These are phyloP conservation scores for Umimayanthus chanpuru DNA, from an alignment of 92 coral and sea anemone species.

Conservation along the genomic window DNA sequence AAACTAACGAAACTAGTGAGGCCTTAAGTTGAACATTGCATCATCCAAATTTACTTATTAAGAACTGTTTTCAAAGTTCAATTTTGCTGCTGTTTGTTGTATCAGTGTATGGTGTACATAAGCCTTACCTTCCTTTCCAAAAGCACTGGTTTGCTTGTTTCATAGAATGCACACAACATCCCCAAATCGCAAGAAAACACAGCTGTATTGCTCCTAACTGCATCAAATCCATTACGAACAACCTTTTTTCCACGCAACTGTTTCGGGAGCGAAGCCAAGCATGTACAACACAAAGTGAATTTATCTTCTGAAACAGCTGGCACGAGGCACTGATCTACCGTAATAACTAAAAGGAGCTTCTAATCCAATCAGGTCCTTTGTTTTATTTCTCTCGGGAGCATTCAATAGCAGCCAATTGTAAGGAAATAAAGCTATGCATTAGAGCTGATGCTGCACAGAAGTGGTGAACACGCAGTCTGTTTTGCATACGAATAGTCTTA, in stretches of 20 bases:
- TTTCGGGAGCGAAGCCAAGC: conserved; percentile 14
- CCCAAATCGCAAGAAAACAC: neutral
- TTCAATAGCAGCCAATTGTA: conserved; percentile 40
- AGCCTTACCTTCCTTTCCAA: conserved; percentile 33
- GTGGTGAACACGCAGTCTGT: conserved; percentile 42
- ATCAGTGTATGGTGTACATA: neutral
- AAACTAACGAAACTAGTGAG: neutral
- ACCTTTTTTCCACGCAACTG: conserved; percentile 11
- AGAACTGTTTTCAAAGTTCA: neutral
- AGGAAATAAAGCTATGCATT: conserved; percentile 16
- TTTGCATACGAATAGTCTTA: conserved; percentile 47
- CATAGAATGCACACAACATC: neutral
- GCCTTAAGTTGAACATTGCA: neutral
- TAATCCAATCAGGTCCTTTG: conserved; percentile 29
- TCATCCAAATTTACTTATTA: neutral
- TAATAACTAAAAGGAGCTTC: conserved; percentile 12
- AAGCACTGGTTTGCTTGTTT: neutral
- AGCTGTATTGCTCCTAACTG: conserved; percentile 19
- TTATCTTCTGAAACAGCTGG: conserved; percentile 46
- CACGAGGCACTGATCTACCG: conserved; percentile 65
- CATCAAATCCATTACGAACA: conserved; percentile 2
- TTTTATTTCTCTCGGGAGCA: conserved; percentile 35
- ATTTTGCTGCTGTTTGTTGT: neutral
- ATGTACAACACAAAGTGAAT: conserved; percentile 30
- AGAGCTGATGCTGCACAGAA: conserved; percentile 12